Percentiles rank a stretch among this genome's conserved stretches.
Evolutionary conservation across 2,888 invertebrate genomes (phyloP).

Genomic region (Dichetophora obliterata): DNA sequence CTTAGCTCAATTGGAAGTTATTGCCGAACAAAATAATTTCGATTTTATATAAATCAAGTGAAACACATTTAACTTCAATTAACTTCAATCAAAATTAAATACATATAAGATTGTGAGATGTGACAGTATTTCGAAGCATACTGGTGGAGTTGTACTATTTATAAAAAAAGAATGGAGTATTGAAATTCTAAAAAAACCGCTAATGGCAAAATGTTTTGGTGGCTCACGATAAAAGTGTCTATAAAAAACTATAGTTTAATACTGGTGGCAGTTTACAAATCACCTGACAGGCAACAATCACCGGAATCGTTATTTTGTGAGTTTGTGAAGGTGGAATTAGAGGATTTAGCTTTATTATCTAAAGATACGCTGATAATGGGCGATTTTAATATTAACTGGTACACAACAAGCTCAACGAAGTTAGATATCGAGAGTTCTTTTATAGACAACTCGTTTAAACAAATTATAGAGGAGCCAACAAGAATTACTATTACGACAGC

Average conservation of each 20-base stretch:
- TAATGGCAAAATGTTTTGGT: constrained; percentile 4
- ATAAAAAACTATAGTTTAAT: too few species aligned
- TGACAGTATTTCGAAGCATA: too few species aligned
- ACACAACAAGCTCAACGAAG: neutral
- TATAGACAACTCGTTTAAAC: neutral
- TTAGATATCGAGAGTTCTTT: neutral
- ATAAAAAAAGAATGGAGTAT: neutral
- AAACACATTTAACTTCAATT: constrained; percentile 5
- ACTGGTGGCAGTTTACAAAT: neutral
- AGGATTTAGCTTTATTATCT: neutral
- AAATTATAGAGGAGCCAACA: too few species aligned
- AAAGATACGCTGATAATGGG: neutral
- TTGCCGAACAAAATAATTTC: neutral
- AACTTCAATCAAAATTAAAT: neutral
- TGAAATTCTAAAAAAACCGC: neutral
- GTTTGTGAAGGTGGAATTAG: too few species aligned
- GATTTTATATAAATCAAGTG: too few species aligned
- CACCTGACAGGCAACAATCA: neutral
- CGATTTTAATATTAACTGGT: neutral
- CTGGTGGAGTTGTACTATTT: neutral
- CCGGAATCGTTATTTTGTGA: too few species aligned
- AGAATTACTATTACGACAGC: too few species aligned
- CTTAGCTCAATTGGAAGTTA: constrained; percentile 12
- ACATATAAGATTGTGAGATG: neutral
- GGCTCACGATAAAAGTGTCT: too few species aligned